Evolutionary conservation across 2,888 invertebrate species (phyloP), one percentile per base, ranked within the genome.

Genomic region (Caenorhabditis macrosperma): DNA sequence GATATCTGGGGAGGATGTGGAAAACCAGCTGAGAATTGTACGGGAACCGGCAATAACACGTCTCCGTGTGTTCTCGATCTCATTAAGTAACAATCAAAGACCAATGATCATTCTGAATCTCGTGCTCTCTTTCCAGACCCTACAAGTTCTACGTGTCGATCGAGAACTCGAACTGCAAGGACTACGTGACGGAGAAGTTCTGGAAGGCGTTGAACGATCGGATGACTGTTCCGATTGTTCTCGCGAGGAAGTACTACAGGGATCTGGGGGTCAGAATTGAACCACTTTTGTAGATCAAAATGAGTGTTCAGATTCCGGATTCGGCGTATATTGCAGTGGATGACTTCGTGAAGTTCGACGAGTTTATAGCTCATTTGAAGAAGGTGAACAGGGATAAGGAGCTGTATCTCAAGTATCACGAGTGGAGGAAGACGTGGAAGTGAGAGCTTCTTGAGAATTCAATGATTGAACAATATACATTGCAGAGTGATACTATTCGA

Each of bases 101-200:
- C n/a, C n/a, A n/a, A n/a, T n/a, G n/a, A n/a, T n/a, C n/a, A n/a
- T n/a, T n/a, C n/a, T n/a, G n/a, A n/a, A n/a, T n/a, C n/a, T n/a
- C n/a, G n/a, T n/a, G n/a, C n/a, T n/a, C n/a, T n/a, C n/a, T n/a
- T 69, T 38, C 33, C 7, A 81, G 69, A 20, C 82, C 78, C 38
- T 83, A 84, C 76, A 82, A 84, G 44, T 86, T 85, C 74, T 85
- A 83, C 61, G 61, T 86, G 12, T 82, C 85, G 0, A 82, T 86
- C n/a, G 86, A 86, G 60, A 86, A 86, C 60, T 82, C 80, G 22
- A 79, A 85, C 44, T 86, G 86, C 69, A 71, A 74, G 17, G 85
- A 86, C 38, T 86, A 86, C 55, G 86, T 85, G 35, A 86, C 86
- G 0, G 86, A 86, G 54, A 86, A 86, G 64, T 85, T 85, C 67